Percentiles rank a stretch among this genome's conserved stretches.
These are phyloP conservation scores for Axea sp. DNA, from an alignment of 2,888 invertebrate species.

Conservation along the genomic window DNA sequence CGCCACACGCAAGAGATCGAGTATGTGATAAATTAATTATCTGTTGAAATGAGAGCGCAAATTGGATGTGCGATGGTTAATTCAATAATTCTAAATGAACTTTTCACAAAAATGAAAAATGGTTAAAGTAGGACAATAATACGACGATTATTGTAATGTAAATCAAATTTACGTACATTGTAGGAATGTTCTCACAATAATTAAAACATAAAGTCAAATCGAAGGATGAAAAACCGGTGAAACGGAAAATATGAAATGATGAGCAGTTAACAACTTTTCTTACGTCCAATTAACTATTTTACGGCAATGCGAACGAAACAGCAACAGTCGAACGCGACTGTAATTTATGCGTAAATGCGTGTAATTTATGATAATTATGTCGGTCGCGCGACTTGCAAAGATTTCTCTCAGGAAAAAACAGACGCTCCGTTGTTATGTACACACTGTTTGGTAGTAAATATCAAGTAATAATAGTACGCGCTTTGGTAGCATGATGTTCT, in stretches of 20 bases:
- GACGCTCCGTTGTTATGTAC: neutral
- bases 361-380: slow-evolving; percentile 47
- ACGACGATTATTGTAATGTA: neutral
- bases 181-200: neutral
- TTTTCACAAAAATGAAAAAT: neutral
- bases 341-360: slow-evolving; percentile 30
- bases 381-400: slow-evolving; percentile 41
- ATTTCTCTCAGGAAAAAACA: slow-evolving; percentile 52
- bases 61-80: neutral
- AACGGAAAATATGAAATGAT: slow-evolving; percentile 19
- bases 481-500: slow-evolving; percentile 22
- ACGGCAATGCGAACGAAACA: slow-evolving; percentile 12
- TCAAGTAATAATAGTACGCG: slow-evolving; percentile 53
- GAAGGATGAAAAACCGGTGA: slow-evolving; percentile 16
- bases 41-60: neutral
- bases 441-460: too few species aligned
- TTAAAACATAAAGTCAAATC: neutral
- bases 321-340: slow-evolving; percentile 18
- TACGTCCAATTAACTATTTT: slow-evolving; percentile 30
- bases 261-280: slow-evolving; percentile 17
- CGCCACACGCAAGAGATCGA: slow-evolving; percentile 13
- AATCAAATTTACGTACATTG: neutral
- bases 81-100: neutral
- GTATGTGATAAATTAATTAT: slow-evolving; percentile 26
- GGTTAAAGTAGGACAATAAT: too few species aligned